Base-by-base conservation (phyloP, 2,888 invertebrate genomes). In the Polymixis flavicincta region DNA sequence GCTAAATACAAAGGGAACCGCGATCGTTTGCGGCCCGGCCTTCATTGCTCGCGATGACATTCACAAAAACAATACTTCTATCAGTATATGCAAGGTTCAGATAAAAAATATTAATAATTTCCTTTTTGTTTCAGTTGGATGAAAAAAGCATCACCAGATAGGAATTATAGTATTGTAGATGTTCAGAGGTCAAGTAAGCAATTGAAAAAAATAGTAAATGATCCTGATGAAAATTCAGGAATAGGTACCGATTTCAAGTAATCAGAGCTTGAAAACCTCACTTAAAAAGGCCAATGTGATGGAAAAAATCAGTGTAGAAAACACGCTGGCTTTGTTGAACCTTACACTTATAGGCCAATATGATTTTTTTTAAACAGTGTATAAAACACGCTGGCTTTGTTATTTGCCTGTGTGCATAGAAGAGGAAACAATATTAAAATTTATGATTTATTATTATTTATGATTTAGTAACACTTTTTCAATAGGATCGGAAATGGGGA, bases 1-100 rank as follows among this genome's bases (percentile, higher is more conserved):
- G 93, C 92, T 92, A 90, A 93, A 92, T 92, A 95, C 95, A 96
- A 96, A 96, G 94, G 92, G 93, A 92, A 94, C 95, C 95, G 94
- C 95, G 93, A 90, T 92, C 95, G 94, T 95, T 95, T 95, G 95
- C 89, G 95, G 95, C 93, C 87, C 89, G 91, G 93, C 93, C 93
- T 94, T 95, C 95, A 94, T 94, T 93, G 94, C 95, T 90, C 91
- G 90, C 92, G 95, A 96, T 96, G 96, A 96, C 96, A 96, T 95
- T 94, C 94, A 95, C 93, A 96, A 96, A 96, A 96, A 96, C 96
- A 96, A 96, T 95, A 94, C 94, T 85, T 87, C 86, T 83, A 86
- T 83, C 85, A 92, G 94, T 91, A 94, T 87, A 94, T 65, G 89
- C 74, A 74, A 82, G 86, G 88, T 83, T 80, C 83, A 88, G 89